Evolutionary conservation across 2,888 invertebrate species (phyloP).

Genomic region (Psylliodes chrysocephalus): DNA sequence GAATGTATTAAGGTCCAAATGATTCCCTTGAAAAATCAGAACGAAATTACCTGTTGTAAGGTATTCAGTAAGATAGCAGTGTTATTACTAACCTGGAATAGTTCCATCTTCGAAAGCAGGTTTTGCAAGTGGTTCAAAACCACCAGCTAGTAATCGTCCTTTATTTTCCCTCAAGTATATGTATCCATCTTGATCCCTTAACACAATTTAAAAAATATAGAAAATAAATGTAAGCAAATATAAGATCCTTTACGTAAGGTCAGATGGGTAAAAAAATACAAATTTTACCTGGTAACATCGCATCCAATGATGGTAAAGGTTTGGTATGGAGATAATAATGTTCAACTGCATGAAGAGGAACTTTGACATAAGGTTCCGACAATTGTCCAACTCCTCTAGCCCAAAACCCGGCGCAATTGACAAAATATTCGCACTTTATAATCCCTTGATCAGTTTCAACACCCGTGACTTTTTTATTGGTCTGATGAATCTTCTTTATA

Average conservation of each 20-base stretch:
- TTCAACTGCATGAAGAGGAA: conserved; percentile 91
- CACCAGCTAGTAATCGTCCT: conserved; percentile 87
- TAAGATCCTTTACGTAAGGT: no score
- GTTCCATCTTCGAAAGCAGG: conserved; percentile 85
- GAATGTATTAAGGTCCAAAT: no score
- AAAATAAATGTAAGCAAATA: background rate
- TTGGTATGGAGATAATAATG: conserved; percentile 94
- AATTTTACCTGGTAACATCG: conserved; percentile 81
- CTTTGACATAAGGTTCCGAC: conserved; percentile 86
- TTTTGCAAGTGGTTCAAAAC: conserved; percentile 91
- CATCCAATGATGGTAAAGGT: conserved; percentile 77
- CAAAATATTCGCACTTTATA: conserved; percentile 89
- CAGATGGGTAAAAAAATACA: no score
- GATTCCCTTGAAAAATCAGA: no score
- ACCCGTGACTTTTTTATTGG: conserved; percentile 73
- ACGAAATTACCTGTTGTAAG: no score
- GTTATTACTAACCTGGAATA: conserved; percentile 68
- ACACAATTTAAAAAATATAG: conserved; percentile 68
- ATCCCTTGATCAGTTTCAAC: conserved; percentile 82
- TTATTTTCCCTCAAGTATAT: conserved; percentile 87
- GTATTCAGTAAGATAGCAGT: no score
- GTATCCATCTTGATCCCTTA: conserved; percentile 88
- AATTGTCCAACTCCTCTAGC: conserved; percentile 88
- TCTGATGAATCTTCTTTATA: conserved; percentile 75
- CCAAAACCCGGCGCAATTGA: conserved; percentile 97